These are phyloP conservation scores for Istiophorus platypterus DNA, from an alignment of 2,113 vertebrate species.

Conservation along the genomic window DNA sequence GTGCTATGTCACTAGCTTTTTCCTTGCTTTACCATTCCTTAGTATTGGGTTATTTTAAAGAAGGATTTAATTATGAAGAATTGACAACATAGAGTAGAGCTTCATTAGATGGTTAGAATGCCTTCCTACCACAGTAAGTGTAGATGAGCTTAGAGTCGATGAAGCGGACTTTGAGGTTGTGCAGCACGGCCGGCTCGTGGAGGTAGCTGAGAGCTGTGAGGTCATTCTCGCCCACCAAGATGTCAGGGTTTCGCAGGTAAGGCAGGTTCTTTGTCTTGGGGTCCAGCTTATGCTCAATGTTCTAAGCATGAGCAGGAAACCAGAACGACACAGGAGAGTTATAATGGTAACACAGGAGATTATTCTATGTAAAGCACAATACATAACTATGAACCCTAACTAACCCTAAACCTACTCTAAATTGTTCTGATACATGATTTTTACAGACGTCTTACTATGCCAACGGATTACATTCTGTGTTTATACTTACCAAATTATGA, in stretches of 20 bases:
- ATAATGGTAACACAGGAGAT: not conserved
- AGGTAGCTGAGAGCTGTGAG: slow-evolving; percentile 98
- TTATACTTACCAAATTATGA: slow-evolving; percentile 5
- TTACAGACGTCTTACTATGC: not conserved
- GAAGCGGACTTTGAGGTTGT: slow-evolving; percentile 98
- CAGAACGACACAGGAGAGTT: not conserved
- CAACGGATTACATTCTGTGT: not conserved
- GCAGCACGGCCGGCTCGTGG: slow-evolving; percentile 96
- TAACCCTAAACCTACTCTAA: no score
- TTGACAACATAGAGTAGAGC: not conserved
- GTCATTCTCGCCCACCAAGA: slow-evolving; percentile 98
- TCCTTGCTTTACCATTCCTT: not conserved
- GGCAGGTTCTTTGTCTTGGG: slow-evolving; percentile 93
- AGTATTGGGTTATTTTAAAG: not conserved
- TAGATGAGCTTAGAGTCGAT: slow-evolving; percentile 99
- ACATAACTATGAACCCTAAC: not conserved
- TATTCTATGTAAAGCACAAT: not conserved
- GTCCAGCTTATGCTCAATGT: slow-evolving; percentile 90
- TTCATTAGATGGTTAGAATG: not conserved
- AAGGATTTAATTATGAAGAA: not conserved
- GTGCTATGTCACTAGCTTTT: not conserved
- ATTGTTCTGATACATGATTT: not conserved
- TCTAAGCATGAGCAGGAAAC: slow-evolving; percentile 76
- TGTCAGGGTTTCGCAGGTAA: slow-evolving; percentile 96
- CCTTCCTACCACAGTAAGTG: slow-evolving; percentile 94